Base-by-base conservation (phyloP, 2,113 vertebrate species). In the Pionites leucogaster region DNA sequence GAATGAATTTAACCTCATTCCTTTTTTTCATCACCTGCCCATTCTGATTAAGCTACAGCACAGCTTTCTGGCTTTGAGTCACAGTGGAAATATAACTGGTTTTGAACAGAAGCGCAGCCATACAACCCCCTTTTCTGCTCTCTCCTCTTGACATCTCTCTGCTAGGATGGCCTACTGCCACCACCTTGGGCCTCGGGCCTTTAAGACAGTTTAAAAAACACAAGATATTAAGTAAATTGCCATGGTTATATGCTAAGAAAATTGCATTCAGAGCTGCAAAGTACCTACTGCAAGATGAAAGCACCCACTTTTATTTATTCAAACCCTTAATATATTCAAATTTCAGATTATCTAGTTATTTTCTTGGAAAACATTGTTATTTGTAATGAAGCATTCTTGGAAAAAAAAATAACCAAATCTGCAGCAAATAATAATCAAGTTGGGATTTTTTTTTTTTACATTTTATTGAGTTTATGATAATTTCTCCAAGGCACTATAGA, bases 271-370 rank as follows among this genome's bases (percentile, higher is more conserved):
- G 3, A 90, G 79, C 79, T 28, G 44, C 39, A 25, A 76, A 76
- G 35, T 16, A 72, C 20, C 47, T 67, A 55, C 10, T 65, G 27
- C 52, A 90, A 79, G 52, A 52, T 18, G 44, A 76, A 92, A 84
- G 35, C 70, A 72, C 63, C 18, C 87, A 27, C 35, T 90, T 92
- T 80, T 80, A 79, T 79, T 85, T 92, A 88, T 52, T 69, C 44
- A 85, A n/a, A 72, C 3, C 6, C 31, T 70, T 63, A 84, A 78
- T 33, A 75, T 37, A 84, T 67, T 78, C 50, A 75, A 65, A 80
- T 86, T 69, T 53, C 67, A 90, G 75, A 41, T 42, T 96, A 89
- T 24, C 52, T 72, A 23, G 29, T 80, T 92, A 69, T 77, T 95
- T 95, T 80, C 35, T 77, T 72, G 39, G 71, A 76, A 92, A 82